These are phyloP conservation scores for Sternarchorhynchus goeldii DNA, from an alignment of 2,797 vertebrate genomes.

Conservation along the genomic window DNA sequence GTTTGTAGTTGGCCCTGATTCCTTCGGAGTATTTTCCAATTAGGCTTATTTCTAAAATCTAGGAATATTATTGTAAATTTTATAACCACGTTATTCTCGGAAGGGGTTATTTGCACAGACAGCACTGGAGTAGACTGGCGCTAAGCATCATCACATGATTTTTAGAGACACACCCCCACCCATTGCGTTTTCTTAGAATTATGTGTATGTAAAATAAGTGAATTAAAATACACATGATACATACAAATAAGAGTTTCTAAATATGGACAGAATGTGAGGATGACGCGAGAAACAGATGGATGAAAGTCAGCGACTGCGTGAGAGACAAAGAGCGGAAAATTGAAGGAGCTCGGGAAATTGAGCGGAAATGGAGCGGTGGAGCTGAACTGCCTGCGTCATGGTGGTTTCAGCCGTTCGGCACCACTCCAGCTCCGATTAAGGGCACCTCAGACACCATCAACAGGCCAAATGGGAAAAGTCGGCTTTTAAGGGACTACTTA, in stretches of 20 bases:
- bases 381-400: constrained; percentile 60
- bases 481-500: neutral
- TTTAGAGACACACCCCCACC: neutral
- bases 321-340: constrained; percentile 69
- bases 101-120: constrained; percentile 16
- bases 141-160: neutral
- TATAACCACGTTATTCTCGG: constrained; percentile 13
- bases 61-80: constrained; percentile 25
- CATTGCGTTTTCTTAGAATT: constrained; percentile 17
- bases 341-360: constrained; percentile 72
- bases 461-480: constrained; percentile 30
- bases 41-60: constrained; percentile 42
- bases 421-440: constrained; percentile 54
- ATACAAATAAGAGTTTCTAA: constrained; percentile 12
- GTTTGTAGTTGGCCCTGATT: constrained; percentile 43
- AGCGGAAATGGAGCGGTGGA: constrained; percentile 69
- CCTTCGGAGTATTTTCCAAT: constrained; percentile 36
- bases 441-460: constrained; percentile 50
- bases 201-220: constrained; percentile 21
- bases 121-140: neutral
- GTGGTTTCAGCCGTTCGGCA: constrained; percentile 55
- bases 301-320: constrained; percentile 62
- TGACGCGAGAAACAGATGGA: constrained; percentile 64
- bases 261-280: constrained; percentile 54
- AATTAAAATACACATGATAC: constrained; percentile 14